Conservation (phyloP, 2,888 invertebrate species). For the Kuschelorhynchus macadamiae region DNA sequence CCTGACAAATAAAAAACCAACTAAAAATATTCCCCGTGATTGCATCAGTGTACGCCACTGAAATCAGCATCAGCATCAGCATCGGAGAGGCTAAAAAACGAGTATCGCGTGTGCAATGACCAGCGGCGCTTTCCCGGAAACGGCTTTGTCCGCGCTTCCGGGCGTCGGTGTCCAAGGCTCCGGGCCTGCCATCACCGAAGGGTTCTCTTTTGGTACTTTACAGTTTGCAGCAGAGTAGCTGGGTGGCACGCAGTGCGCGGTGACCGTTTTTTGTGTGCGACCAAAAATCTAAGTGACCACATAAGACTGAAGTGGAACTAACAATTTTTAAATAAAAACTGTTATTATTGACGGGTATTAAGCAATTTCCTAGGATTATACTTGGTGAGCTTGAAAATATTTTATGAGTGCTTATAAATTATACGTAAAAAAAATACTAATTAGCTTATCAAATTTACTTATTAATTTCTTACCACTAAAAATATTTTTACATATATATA, state of each 20-base stretch:
- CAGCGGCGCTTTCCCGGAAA: slow-evolving; percentile 49
- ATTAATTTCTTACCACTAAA: too few relatives aligned
- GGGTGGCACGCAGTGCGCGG: slow-evolving; percentile 21
- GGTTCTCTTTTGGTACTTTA: slow-evolving; percentile 30
- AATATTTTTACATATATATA: too few relatives aligned
- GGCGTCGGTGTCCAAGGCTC: slow-evolving; percentile 45
- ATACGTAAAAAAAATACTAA: too few relatives aligned
- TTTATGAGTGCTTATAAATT: too few relatives aligned
- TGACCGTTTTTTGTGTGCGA: slow-evolving; percentile 18
- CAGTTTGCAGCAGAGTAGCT: slow-evolving; percentile 26
- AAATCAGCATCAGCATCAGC: slow-evolving; percentile 28
- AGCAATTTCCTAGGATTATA: slow-evolving; percentile 41
- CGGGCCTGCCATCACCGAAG: slow-evolving; percentile 33
- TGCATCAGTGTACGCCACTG: slow-evolving; percentile 21
- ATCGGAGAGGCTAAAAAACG: slow-evolving; percentile 13
- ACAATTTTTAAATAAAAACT: slow-evolving; percentile 2
- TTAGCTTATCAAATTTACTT: too few relatives aligned
- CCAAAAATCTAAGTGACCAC: slow-evolving; percentile 22
- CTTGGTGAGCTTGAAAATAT: too few relatives aligned
- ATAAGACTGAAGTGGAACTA: slow-evolving; percentile 14
- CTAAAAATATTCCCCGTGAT: too few relatives aligned
- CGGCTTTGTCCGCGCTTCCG: slow-evolving; percentile 49
- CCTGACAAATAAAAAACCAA: too few relatives aligned
- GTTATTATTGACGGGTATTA: background rate
- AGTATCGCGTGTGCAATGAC: slow-evolving; percentile 41